phyloP scores from a whole-genome alignment of 2,797 vertebrate genomes.

The Eleutherodactylus coqui region DNA sequence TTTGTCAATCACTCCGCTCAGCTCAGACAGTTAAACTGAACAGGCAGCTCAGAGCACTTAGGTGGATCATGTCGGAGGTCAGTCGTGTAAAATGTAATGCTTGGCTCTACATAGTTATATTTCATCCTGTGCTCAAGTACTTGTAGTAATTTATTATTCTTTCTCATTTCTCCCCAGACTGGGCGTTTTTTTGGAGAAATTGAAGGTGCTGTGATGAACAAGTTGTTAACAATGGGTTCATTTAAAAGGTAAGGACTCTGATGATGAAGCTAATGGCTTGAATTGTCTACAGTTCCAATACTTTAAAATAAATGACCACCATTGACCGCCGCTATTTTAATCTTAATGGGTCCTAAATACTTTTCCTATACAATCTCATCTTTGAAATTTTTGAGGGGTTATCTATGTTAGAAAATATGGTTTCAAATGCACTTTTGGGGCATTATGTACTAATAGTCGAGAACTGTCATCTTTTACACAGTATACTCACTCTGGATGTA shows the following conservation, averaged over 20 bases:
- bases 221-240: conserved; percentile 93
- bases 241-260: conserved; percentile 89
- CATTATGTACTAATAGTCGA: not conserved
- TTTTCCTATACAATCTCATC: not conserved
- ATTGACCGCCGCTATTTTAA: not conserved
- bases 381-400: not conserved
- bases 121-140: conserved; percentile 24
- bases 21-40: conserved; percentile 23
- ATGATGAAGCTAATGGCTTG: not conserved
- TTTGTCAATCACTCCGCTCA: not conserved
- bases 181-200: conserved; percentile 94
- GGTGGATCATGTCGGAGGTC: conserved; percentile 26
- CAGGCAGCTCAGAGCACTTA: conserved; percentile 15
- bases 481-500: not conserved
- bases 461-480: no score
- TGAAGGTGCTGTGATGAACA: conserved; percentile 96
- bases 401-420: not conserved
- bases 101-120: conserved; percentile 13
- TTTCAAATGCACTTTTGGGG: not conserved
- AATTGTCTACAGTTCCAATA: not conserved
- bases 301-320: not conserved
- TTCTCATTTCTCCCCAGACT: conserved; percentile 78
- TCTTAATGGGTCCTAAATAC: not conserved
- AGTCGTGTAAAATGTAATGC: conserved; percentile 30
- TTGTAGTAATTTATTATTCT: conserved; percentile 57